These are phyloP conservation scores for Leptodirus hochenwartii DNA, from an alignment of 2,888 invertebrate genomes.

Conservation along the genomic window DNA sequence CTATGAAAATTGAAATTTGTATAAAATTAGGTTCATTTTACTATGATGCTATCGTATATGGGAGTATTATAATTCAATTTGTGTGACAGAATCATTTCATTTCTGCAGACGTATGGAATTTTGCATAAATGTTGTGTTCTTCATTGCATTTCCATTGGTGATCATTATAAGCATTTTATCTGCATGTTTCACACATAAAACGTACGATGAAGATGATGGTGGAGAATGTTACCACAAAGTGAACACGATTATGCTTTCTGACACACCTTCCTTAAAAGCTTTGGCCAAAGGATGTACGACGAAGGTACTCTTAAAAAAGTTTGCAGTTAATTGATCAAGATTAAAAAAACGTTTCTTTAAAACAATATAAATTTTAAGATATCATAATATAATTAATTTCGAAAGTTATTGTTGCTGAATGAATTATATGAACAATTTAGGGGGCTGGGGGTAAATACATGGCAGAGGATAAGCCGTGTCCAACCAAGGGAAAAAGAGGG, in stretches of 20 bases:
- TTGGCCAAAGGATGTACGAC: slow-evolving; percentile 8
- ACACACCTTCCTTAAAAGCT: slow-evolving; percentile 11
- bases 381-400: too few species aligned
- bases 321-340: background rate
- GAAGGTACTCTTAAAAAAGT: slow-evolving; percentile 7
- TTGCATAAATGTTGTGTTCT: slow-evolving; percentile 28
- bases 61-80: background rate
- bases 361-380: too few species aligned
- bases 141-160: slow-evolving; percentile 28
- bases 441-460: too few species aligned
- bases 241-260: slow-evolving; percentile 15
- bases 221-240: slow-evolving; percentile 12
- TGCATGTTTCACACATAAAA: slow-evolving; percentile 20
- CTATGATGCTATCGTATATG: background rate
- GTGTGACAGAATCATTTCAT: background rate
- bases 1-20: background rate
- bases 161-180: slow-evolving; percentile 19
- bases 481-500: too few species aligned
- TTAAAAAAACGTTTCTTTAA: background rate
- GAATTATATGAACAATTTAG: too few species aligned
- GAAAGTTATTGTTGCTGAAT: too few species aligned
- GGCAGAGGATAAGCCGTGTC: too few species aligned
- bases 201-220: slow-evolving; percentile 15
- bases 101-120: slow-evolving; percentile 26
- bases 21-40: background rate